Conservation (phyloP, 2,888 invertebrate species). For the Trichopria drosophilae region DNA sequence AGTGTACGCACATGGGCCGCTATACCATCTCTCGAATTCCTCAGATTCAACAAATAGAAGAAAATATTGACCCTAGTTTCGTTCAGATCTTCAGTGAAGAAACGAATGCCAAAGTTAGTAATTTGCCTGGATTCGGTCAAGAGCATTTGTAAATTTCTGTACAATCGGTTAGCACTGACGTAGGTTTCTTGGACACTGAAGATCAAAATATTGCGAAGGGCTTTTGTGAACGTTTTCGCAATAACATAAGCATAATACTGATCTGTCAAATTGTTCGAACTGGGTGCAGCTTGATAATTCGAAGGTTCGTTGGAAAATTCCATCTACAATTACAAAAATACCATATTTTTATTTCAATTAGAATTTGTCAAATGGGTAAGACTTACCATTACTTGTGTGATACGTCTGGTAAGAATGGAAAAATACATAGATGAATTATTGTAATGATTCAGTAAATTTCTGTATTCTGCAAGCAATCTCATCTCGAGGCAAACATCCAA, state of each 20-base stretch:
- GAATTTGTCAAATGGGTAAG: conserved; percentile 17
- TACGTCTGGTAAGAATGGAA: too few species aligned
- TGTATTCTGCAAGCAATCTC: too few species aligned
- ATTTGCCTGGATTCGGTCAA: conserved; percentile 32
- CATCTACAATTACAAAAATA: too few species aligned
- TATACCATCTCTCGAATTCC: conserved; percentile 35
- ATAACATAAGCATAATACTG: conserved; percentile 15
- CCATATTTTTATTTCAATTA: conserved; percentile 13
- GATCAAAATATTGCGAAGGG: conserved; percentile 37
- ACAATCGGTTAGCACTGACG: conserved; percentile 33
- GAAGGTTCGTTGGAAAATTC: too few species aligned
- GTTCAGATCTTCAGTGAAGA: conserved; percentile 34
- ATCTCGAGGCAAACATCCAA: too few species aligned
- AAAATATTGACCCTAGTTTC: conserved; percentile 35
- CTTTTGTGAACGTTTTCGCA: conserved; percentile 32
- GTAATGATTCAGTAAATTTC: too few species aligned
- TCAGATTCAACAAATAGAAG: conserved; percentile 34
- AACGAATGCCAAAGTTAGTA: conserved; percentile 22
- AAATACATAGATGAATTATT: too few species aligned
- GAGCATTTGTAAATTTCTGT: conserved; percentile 32
- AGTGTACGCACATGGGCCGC: conserved; percentile 31
- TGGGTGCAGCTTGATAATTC: conserved; percentile 8
- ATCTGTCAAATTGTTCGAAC: conserved; percentile 9
- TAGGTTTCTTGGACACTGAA: conserved; percentile 35
- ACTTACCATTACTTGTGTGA: too few species aligned